phyloP scores from a whole-genome alignment of 2,113 vertebrate species.

The Himantopus leucocephalus region DNA sequence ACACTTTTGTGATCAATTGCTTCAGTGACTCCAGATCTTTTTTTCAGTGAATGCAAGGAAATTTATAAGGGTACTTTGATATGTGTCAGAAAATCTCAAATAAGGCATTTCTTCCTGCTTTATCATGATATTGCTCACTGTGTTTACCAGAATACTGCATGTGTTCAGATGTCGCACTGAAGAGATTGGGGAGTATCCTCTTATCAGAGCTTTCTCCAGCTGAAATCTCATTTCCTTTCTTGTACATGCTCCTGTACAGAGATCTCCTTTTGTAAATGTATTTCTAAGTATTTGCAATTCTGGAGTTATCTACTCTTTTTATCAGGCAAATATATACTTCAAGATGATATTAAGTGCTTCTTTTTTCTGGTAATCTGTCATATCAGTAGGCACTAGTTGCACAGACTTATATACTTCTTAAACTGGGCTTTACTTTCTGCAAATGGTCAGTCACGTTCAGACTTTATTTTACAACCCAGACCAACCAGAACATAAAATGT shows the following conservation, averaged over 20 bases:
- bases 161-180: background rate
- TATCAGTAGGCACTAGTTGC: background rate
- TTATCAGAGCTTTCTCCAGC: background rate
- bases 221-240: conserved; percentile 9
- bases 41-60: background rate
- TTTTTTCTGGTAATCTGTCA: background rate
- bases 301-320: background rate
- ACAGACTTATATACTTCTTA: background rate
- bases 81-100: background rate
- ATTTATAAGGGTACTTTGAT: background rate
- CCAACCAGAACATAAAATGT: background rate
- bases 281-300: background rate
- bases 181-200: background rate
- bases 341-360: background rate
- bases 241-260: background rate
- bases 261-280: background rate
- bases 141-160: background rate
- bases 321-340: background rate
- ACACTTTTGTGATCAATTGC: background rate
- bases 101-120: background rate
- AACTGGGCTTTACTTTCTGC: background rate
- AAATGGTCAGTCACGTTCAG: background rate
- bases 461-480: background rate
- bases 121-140: background rate
- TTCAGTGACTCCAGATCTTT: background rate